Percentiles rank a stretch among this genome's conserved stretches.
phyloP scores from a whole-genome alignment of 2,113 vertebrate genomes.

The Mystacornis crossleyi region DNA sequence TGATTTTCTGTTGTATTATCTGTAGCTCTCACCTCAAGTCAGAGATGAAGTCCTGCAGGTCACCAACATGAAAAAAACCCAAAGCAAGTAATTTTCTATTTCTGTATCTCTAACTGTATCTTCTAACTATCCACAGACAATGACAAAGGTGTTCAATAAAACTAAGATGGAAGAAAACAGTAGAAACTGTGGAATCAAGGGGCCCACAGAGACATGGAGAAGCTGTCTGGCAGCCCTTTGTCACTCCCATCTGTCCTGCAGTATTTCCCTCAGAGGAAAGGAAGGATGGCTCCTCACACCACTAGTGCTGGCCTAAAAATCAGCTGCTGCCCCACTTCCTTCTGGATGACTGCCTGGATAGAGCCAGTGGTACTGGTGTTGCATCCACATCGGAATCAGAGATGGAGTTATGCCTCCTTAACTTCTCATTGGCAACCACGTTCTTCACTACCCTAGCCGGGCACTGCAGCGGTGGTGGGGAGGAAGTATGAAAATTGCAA shows the following conservation, averaged over 20 bases:
- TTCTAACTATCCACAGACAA: neutral
- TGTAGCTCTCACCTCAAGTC: neutral
- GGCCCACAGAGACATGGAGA: neutral
- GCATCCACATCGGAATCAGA: neutral
- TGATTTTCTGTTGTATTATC: neutral
- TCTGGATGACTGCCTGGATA: neutral
- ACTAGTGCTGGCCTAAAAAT: neutral
- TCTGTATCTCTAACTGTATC: neutral
- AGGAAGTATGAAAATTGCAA: neutral
- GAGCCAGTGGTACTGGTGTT: neutral
- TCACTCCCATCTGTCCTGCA: neutral
- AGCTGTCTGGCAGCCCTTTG: neutral
- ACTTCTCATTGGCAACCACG: neutral
- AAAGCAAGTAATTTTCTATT: neutral
- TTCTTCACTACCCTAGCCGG: neutral
- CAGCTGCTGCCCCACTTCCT: neutral
- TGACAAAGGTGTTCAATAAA: neutral
- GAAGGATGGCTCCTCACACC: neutral
- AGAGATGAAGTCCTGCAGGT: neutral
- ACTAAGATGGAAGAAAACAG: neutral
- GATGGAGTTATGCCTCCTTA: neutral
- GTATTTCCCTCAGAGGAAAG: neutral
- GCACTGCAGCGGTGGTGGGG: neutral
- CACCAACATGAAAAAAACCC: neutral
- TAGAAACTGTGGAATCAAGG: neutral